Percentiles rank a stretch among this genome's conserved stretches.
Conservation (phyloP, 1,140 invertebrate genomes). For the Drosophila nannoptera region DNA sequence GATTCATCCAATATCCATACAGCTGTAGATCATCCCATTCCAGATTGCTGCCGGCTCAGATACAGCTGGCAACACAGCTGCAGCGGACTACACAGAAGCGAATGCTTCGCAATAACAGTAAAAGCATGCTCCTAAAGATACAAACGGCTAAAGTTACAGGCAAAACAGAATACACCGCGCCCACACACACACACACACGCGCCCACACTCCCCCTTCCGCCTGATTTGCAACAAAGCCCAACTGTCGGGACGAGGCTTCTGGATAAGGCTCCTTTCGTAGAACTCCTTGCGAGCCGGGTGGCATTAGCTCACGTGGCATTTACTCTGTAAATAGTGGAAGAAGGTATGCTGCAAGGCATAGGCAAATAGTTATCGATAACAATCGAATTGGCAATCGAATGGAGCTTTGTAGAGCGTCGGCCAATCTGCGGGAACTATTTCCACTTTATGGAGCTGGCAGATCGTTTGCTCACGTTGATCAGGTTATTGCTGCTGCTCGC, state of each 20-base stretch:
- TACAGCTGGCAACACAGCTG: constrained; percentile 3
- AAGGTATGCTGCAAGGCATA: neutral
- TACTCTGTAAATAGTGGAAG: neutral
- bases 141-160: constrained; percentile 8
- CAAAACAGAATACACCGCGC: no score
- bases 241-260: no score
- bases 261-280: no score
- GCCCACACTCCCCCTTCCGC: no score
- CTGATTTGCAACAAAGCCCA: no score
- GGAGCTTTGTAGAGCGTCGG: no score
- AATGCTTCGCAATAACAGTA: neutral
- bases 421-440: no score
- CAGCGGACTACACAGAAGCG: neutral
- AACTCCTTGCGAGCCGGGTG: constrained; percentile 1
- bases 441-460: constrained; percentile 12
- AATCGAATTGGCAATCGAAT: no score
- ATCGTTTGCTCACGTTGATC: constrained; percentile 13
- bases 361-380: no score
- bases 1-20: neutral
- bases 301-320: constrained; percentile 37
- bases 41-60: neutral
- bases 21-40: neutral
- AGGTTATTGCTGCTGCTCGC: constrained; percentile 13
- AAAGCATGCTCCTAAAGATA: neutral
- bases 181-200: no score